Evolutionary conservation across 2,113 vertebrate genomes (phyloP), one percentile per base, ranked within the genome.

Genomic region (Tauraco erythrolophus): DNA sequence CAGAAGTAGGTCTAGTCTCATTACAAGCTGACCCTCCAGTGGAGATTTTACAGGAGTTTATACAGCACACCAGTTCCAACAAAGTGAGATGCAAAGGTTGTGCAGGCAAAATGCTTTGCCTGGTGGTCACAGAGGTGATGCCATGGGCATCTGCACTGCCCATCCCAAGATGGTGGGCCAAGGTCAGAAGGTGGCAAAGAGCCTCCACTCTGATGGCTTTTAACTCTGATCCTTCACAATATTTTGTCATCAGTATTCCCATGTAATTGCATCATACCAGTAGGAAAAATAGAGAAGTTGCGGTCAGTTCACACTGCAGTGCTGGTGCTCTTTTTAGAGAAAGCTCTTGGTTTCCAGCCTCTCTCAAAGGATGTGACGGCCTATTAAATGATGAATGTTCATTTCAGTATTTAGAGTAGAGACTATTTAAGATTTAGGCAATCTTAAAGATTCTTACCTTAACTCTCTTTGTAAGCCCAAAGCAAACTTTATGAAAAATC

Each of bases 401-500:
- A 62, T 46, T 80, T 88, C 66, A 60, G 10, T 53, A 41, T 41
- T 41, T 33, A 79, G 41, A 57, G 45, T 23, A 74, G 9, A 82
- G 18, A 33, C 27, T 60, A 9, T 22, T 31, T 85, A 51, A 60
- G 14, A 23, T 75, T 91, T 51, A 72, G 23, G 25, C 11, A 60
- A 9, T 85, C 88, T 74, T 88, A 81, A 51, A 89, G 50, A 72
- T 58, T 88, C 43, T 88, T 96, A 31, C 22, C 30, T 75, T 68
- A 74, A 88, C 21, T 91, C 8, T 87, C 68, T 80, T 45, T 69
- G 28, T 71, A 41, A 95, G 28, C 8, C 18, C n/a, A 81, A 89
- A 88, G 66, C 31, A 97, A 91, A 89, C 30, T 51, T 71, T n/a
- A 88, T 31, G 37, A 96, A 96, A 95, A 95, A 88, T 69, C 28